A percentile compares a stretch with the other conserved stretches of the same genome.
These are phyloP conservation scores for Sebastes umbrosus DNA, from an alignment of 2,797 vertebrate genomes.

Conservation along the genomic window DNA sequence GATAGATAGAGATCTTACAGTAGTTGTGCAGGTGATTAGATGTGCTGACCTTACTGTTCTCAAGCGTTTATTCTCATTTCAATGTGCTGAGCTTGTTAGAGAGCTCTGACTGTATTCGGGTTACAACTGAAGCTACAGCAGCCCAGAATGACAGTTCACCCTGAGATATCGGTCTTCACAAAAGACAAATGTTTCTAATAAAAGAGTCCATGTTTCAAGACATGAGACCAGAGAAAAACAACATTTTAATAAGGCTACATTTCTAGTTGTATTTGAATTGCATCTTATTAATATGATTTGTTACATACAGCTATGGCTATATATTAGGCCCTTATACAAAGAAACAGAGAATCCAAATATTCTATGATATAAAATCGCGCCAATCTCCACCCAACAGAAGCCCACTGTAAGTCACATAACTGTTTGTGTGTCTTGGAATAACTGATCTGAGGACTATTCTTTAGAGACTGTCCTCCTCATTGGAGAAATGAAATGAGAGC, in stretches of 20 bases:
- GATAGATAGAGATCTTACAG: neutral
- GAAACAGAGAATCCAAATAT: neutral
- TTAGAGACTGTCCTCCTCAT: neutral
- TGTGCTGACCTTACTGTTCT: neutral
- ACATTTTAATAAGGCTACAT: neutral
- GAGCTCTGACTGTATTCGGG: neutral
- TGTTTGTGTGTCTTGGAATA: neutral
- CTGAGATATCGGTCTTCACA: neutral
- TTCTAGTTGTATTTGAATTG: neutral
- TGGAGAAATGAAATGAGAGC: neutral
- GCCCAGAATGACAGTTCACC: neutral
- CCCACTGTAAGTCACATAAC: neutral
- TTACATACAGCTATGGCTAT: neutral
- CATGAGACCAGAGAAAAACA: neutral
- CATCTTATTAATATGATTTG: neutral
- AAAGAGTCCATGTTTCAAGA: neutral
- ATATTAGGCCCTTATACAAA: neutral
- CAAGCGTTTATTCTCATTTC: neutral
- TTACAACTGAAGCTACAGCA: neutral
- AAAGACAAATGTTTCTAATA: neutral
- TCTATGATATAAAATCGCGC: neutral
- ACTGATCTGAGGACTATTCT: neutral
- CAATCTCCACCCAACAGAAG: neutral
- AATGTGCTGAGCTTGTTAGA: neutral
- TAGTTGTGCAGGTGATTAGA: neutral